phyloP scores from a whole-genome alignment of 2,888 invertebrate genomes.

The Dryobotodes eremita region DNA sequence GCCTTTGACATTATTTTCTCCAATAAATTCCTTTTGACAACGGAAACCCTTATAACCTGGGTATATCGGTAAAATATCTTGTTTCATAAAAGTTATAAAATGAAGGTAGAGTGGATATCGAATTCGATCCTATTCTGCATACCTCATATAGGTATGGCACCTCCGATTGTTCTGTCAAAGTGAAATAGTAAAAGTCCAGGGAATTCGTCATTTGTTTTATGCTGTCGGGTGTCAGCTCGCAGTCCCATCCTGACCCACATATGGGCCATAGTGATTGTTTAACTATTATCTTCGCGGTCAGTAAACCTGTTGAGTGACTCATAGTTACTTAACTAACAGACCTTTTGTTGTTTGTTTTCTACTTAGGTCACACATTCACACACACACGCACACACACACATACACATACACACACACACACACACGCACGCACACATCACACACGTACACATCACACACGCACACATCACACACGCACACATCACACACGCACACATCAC shows the following conservation, averaged over 20 bases:
- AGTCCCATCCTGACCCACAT: neutral
- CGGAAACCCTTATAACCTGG: conserved; percentile 18
- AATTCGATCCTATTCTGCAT: conserved; percentile 21
- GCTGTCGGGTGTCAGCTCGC: too few relatives aligned
- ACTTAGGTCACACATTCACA: too few relatives aligned
- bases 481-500: too few relatives aligned
- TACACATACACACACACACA: too few relatives aligned
- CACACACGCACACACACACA: too few relatives aligned
- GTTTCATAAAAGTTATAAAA: conserved; percentile 48
- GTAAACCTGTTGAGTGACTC: too few relatives aligned
- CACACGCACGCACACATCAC: too few relatives aligned
- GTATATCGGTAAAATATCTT: conserved; percentile 21
- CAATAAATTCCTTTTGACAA: conserved; percentile 22
- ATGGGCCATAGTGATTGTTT: neutral
- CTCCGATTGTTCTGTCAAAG: neutral
- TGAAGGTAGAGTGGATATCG: neutral
- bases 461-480: too few relatives aligned
- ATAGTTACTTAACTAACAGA: too few relatives aligned
- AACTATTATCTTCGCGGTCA: neutral
- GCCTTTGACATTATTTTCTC: neutral
- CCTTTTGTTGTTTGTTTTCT: too few relatives aligned
- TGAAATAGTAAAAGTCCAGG: neutral
- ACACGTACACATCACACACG: too few relatives aligned
- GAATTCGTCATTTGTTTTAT: neutral
- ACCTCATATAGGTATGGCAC: neutral